phyloP scores from a whole-genome alignment of 2,888 invertebrate genomes.

The Eilema griseolum region DNA sequence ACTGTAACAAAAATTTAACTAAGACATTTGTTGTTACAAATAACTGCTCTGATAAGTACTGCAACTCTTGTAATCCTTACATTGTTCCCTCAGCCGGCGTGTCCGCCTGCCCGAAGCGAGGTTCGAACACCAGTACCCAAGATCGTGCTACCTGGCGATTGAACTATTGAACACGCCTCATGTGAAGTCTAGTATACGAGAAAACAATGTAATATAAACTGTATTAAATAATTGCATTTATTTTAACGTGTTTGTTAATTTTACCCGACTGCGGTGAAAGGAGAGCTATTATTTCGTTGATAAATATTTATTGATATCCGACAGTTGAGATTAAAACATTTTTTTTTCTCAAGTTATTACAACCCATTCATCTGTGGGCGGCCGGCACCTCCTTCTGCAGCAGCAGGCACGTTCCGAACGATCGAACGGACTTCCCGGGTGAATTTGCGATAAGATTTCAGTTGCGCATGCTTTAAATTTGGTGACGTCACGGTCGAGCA shows the following conservation, averaged over 20 bases:
- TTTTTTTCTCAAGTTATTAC: too few relatives aligned
- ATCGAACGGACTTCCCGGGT: too few relatives aligned
- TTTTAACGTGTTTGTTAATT: background rate
- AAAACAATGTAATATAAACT: background rate
- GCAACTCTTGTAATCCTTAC: background rate
- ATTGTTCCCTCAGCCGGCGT: constrained; percentile 3
- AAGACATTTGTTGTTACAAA: too few relatives aligned
- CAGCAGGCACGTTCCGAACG: too few relatives aligned
- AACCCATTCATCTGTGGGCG: too few relatives aligned
- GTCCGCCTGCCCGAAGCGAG: constrained; percentile 38
- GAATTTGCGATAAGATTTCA: too few relatives aligned
- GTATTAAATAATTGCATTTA: background rate
- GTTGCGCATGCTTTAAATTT: too few relatives aligned
- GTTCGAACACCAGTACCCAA: constrained; percentile 65
- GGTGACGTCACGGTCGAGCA: too few relatives aligned
- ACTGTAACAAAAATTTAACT: too few relatives aligned
- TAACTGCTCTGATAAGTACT: too few relatives aligned
- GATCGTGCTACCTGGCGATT: constrained; percentile 68
- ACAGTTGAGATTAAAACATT: background rate
- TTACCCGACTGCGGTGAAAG: background rate
- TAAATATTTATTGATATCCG: background rate
- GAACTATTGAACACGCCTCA: constrained; percentile 19
- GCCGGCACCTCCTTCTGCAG: too few relatives aligned
- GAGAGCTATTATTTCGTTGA: background rate
- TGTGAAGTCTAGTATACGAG: background rate